These are phyloP conservation scores for Drusus annulatus DNA, from an alignment of 1,140 invertebrate genomes.

Conservation along the genomic window DNA sequence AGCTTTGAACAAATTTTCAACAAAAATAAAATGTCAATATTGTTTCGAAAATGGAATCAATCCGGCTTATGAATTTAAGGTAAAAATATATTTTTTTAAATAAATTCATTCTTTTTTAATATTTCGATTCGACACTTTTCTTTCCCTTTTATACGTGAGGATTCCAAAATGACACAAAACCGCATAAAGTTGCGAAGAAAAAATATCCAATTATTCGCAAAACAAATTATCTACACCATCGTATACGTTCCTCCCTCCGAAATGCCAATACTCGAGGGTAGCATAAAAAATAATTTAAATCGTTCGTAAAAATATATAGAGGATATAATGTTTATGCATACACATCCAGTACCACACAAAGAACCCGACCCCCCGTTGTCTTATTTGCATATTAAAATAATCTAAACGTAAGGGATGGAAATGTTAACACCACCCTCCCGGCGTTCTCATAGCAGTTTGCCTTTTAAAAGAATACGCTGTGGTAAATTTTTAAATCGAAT, in stretches of 20 bases:
- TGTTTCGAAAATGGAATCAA: too few relatives aligned
- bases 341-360: constrained; percentile 36
- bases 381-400: constrained; percentile 60
- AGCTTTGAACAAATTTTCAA: neutral
- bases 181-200: constrained; percentile 19
- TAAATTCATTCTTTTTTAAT: too few relatives aligned
- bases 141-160: constrained; percentile 5
- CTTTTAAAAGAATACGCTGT: constrained; percentile 38
- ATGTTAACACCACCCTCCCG: constrained; percentile 49
- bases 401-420: constrained; percentile 55
- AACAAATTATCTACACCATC: constrained; percentile 41
- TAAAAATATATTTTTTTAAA: too few relatives aligned
- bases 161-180: constrained; percentile 3
- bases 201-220: constrained; percentile 35
- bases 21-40: neutral
- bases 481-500: constrained; percentile 36
- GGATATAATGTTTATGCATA: constrained; percentile 47
- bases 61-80: too few relatives aligned
- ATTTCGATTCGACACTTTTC: neutral
- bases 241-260: constrained; percentile 14
- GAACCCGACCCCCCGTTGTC: constrained; percentile 42
- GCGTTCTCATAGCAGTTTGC: constrained; percentile 33
- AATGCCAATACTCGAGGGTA: constrained; percentile 51
- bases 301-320: constrained; percentile 58
- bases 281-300: constrained; percentile 60